phyloP scores from a whole-genome alignment of 2,888 invertebrate species.

The Philereme vetulata region DNA sequence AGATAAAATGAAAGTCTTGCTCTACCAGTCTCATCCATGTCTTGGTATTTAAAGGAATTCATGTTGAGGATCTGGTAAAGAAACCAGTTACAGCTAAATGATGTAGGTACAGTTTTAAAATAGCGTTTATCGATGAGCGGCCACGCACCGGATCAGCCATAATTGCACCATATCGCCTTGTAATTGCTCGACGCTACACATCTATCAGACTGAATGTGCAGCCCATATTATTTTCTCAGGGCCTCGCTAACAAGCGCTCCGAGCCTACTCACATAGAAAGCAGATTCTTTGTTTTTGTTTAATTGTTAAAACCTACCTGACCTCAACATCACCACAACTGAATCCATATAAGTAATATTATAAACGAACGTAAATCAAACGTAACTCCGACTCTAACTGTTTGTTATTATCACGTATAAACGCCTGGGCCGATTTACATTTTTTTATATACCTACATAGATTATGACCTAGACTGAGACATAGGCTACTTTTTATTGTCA shows the following conservation, averaged over 20 bases:
- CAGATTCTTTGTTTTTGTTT: neutral
- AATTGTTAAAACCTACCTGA: neutral
- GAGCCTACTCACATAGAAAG: conserved; percentile 11
- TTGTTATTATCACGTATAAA: too few species aligned
- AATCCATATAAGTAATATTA: too few species aligned
- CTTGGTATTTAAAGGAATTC: neutral
- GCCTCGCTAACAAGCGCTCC: conserved; percentile 43
- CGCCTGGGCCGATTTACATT: too few species aligned
- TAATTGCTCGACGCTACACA: conserved; percentile 55
- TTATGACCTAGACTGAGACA: too few species aligned
- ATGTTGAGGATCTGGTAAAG: neutral
- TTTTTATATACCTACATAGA: too few species aligned
- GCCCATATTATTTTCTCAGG: conserved; percentile 50
- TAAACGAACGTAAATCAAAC: too few species aligned
- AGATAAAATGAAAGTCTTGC: conserved; percentile 5
- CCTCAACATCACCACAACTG: too few species aligned
- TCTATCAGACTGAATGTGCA: conserved; percentile 50
- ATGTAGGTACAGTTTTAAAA: conserved; percentile 43
- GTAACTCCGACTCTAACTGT: too few species aligned
- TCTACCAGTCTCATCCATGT: neutral
- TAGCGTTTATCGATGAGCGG: conserved; percentile 43
- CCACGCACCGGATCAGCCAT: conserved; percentile 47
- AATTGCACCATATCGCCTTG: conserved; percentile 57
- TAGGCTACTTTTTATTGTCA: too few species aligned
- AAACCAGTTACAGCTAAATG: conserved; percentile 26